These are phyloP conservation scores for Lucilia cuprina DNA, from an alignment of 1,140 invertebrate genomes.

Conservation along the genomic window DNA sequence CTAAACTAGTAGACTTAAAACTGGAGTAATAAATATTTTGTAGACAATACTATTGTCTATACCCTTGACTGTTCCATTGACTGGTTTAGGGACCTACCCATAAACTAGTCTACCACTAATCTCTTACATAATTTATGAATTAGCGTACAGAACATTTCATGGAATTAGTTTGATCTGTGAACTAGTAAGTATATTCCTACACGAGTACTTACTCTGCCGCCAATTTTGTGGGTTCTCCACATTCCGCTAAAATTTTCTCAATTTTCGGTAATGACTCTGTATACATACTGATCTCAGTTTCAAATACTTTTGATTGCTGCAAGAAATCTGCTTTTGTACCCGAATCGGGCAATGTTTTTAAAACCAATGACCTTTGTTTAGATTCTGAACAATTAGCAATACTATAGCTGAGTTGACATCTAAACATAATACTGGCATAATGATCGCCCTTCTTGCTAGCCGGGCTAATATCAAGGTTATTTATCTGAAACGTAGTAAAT, in stretches of 20 bases:
- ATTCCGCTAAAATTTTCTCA: slow-evolving; percentile 41
- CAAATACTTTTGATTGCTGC: slow-evolving; percentile 38
- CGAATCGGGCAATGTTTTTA: slow-evolving; percentile 49
- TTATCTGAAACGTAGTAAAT: neutral
- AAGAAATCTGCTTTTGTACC: slow-evolving; percentile 46
- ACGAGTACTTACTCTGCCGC: slow-evolving; percentile 16
- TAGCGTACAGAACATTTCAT: too few species aligned
- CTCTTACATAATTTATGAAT: too few species aligned
- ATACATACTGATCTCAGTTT: slow-evolving; percentile 49
- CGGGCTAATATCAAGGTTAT: slow-evolving; percentile 31
- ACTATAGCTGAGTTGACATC: neutral
- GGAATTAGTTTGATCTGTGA: too few species aligned
- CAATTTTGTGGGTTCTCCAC: slow-evolving; percentile 42
- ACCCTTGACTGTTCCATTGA: too few species aligned
- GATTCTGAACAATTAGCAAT: neutral
- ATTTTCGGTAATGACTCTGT: slow-evolving; percentile 44
- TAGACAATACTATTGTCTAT: too few species aligned
- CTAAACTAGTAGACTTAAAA: too few species aligned
- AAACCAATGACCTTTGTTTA: slow-evolving; percentile 42
- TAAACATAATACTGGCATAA: slow-evolving; percentile 48
- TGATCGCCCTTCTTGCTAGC: slow-evolving; percentile 45
- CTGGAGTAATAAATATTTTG: too few species aligned
- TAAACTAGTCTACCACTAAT: too few species aligned
- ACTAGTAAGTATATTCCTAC: too few species aligned
- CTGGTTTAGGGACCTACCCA: too few species aligned